Evolutionary conservation across 2,888 invertebrate genomes (phyloP).

Genomic region (Cryptocephalus primarius): DNA sequence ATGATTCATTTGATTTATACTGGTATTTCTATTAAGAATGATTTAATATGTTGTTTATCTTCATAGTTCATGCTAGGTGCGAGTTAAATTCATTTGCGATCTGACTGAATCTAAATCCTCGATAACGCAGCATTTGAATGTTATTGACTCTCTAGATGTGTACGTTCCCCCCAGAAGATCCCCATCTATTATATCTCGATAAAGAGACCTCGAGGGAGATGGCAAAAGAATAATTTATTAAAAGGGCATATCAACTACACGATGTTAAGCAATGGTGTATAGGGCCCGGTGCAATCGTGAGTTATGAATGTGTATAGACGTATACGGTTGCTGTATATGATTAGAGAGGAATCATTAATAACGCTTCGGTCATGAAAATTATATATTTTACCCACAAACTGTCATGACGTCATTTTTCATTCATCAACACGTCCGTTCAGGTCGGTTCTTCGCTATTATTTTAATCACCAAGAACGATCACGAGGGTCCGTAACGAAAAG

Average conservation of each 20-base stretch:
- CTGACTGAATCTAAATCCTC: too few species aligned
- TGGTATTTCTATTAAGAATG: too few species aligned
- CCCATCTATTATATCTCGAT: too few species aligned
- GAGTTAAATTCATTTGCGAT: too few species aligned
- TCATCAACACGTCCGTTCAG: constrained; percentile 16
- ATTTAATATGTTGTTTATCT: too few species aligned
- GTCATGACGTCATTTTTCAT: constrained; percentile 34
- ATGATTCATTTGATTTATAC: too few species aligned
- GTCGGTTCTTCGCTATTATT: background rate
- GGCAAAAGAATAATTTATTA: constrained; percentile 4
- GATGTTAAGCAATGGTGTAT: background rate
- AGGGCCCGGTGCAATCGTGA: constrained; percentile 14
- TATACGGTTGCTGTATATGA: constrained; percentile 29
- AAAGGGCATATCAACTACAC: constrained; percentile 2
- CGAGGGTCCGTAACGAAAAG: constrained; percentile 16
- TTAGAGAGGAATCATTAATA: constrained; percentile 33
- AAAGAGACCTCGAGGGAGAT: too few species aligned
- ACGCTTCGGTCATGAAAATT: constrained; percentile 34
- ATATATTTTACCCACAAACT: constrained; percentile 35
- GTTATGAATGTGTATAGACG: constrained; percentile 23
- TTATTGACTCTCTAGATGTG: too few species aligned
- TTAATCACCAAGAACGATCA: constrained; percentile 9
- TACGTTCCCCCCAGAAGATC: too few species aligned
- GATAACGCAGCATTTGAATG: too few species aligned
- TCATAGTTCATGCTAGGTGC: too few species aligned